A percentile compares a stretch with the other conserved stretches of the same genome.
Conservation (phyloP, 2,113 vertebrate species). For the Ailurus styani region DNA sequence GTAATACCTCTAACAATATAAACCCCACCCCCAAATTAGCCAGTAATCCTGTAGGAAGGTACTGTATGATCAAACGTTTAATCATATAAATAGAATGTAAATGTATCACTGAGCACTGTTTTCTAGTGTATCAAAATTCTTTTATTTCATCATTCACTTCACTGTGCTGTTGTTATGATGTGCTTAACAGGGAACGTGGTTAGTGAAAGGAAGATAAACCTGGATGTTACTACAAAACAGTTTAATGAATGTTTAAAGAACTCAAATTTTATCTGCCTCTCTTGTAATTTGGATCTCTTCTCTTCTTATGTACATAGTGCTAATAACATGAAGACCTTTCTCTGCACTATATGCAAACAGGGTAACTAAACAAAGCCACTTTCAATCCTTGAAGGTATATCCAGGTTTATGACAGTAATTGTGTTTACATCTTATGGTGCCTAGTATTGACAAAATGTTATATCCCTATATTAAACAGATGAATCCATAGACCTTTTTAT, state of each 20-base stretch:
- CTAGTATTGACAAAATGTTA: slow-evolving; percentile 92
- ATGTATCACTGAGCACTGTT: slow-evolving; percentile 84
- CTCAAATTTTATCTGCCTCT: slow-evolving; percentile 71
- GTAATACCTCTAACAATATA: slow-evolving; percentile 80
- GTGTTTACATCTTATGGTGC: slow-evolving; percentile 99
- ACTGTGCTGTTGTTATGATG: slow-evolving; percentile 90
- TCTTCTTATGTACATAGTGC: slow-evolving; percentile 66
- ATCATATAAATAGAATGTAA: slow-evolving; percentile 89
- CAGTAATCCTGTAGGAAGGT: slow-evolving; percentile 86
- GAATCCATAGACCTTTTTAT: slow-evolving; percentile 79
- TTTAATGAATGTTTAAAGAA: slow-evolving; percentile 72
- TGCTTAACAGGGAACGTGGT: slow-evolving; percentile 87
- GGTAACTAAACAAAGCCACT: slow-evolving; percentile 77
- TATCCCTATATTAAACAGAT: slow-evolving; percentile 92
- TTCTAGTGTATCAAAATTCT: slow-evolving; percentile 81
- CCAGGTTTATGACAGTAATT: slow-evolving; percentile 93
- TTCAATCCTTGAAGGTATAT: slow-evolving; percentile 80
- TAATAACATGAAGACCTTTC: slow-evolving; percentile 45
- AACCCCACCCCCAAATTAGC: slow-evolving; percentile 76
- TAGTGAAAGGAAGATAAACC: slow-evolving; percentile 89
- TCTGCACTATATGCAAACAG: slow-evolving; percentile 72
- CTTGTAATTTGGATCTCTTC: slow-evolving; percentile 56
- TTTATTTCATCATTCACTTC: slow-evolving; percentile 84
- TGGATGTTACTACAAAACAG: slow-evolving; percentile 82
- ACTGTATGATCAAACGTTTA: slow-evolving; percentile 89